A percentile compares a stretch with the other conserved stretches of the same genome.
These are phyloP conservation scores for Monomorium pharaonis DNA, from an alignment of 1,140 invertebrate species.

Conservation along the genomic window DNA sequence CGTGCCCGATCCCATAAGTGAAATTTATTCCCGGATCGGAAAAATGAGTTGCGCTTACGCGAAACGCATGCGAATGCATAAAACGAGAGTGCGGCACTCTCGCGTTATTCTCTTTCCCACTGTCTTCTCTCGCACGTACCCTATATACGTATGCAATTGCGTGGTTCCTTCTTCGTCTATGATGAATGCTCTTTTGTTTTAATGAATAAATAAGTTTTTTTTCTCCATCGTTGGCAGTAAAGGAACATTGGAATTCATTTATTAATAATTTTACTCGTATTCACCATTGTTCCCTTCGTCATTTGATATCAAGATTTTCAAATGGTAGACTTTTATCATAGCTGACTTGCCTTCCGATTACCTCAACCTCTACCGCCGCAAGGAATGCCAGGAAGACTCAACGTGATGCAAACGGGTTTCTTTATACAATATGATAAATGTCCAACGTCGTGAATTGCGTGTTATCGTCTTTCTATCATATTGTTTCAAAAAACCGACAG, in stretches of 20 bases:
- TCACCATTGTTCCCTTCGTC: not conserved
- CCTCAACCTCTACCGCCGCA: not conserved
- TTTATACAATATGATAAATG: constrained; percentile 17
- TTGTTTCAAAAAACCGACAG: not conserved
- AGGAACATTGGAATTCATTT: not conserved
- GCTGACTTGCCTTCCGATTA: constrained; percentile 49
- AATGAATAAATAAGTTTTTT: not conserved
- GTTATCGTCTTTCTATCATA: not conserved
- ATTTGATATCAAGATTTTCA: constrained; percentile 17
- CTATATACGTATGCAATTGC: not conserved
- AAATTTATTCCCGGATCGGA: constrained; percentile 47
- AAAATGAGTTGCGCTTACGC: constrained; percentile 18
- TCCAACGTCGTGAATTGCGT: not conserved
- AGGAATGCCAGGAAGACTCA: not conserved
- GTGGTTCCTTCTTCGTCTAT: not conserved
- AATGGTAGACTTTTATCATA: constrained; percentile 35
- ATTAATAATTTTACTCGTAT: constrained; percentile 1
- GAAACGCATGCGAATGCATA: constrained; percentile 23
- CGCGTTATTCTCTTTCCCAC: not conserved
- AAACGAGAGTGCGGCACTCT: constrained; percentile 12
- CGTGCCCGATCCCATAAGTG: constrained; percentile 9
- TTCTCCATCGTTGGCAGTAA: not conserved
- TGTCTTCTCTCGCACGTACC: not conserved
- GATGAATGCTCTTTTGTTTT: not conserved
- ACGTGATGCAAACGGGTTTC: not conserved